A percentile compares a stretch with the other conserved stretches of the same genome.
phyloP scores from a whole-genome alignment of 2,113 vertebrate genomes.

The Phainopepla nitens region DNA sequence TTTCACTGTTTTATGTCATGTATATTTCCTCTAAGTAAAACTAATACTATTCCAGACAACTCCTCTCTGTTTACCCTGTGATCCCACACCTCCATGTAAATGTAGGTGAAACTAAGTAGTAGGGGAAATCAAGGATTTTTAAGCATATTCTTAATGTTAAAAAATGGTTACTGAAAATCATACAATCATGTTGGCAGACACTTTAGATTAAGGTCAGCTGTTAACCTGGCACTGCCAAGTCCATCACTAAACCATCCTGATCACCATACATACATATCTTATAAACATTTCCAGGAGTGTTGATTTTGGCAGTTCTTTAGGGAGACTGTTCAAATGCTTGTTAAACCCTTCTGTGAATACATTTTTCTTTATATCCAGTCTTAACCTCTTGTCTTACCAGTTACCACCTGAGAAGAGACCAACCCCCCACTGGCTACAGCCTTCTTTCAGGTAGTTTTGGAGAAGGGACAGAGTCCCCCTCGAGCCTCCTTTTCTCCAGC shows the following conservation, averaged over 20 bases:
- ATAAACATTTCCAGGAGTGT: not conserved
- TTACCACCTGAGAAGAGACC: not conserved
- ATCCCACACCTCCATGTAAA: not conserved
- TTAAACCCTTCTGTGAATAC: not conserved
- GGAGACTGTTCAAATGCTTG: not conserved
- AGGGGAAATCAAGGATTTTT: not conserved
- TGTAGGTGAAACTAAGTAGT: not conserved
- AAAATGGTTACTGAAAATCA: not conserved
- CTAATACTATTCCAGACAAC: not conserved
- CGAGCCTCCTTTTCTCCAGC: not conserved
- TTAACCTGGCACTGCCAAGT: not conserved
- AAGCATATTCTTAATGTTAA: not conserved
- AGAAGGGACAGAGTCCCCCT: accelerated
- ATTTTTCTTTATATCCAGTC: not conserved
- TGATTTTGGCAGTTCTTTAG: not conserved
- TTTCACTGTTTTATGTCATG: not conserved
- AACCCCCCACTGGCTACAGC: accelerated
- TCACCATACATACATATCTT: accelerated
- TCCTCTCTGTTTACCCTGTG: not conserved
- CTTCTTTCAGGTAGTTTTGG: not conserved
- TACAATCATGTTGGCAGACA: not conserved
- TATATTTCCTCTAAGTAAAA: not conserved
- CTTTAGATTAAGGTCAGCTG: not conserved
- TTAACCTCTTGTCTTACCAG: not conserved
- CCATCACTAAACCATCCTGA: not conserved